These are phyloP conservation scores for Rhipidura dahli DNA, from an alignment of 2,113 vertebrate genomes.

Conservation along the genomic window DNA sequence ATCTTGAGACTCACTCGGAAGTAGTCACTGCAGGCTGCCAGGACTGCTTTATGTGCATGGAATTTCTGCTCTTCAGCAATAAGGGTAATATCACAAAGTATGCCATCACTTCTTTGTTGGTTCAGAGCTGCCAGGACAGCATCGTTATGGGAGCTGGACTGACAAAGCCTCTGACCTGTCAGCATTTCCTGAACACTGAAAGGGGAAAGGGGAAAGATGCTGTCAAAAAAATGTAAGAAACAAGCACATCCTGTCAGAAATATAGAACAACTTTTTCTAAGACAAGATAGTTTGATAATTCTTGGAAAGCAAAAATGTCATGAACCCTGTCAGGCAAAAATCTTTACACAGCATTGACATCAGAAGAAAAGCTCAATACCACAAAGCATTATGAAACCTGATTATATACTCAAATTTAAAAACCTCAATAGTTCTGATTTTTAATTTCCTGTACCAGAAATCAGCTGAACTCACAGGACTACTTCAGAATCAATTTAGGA, in stretches of 20 bases:
- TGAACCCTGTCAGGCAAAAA: background rate
- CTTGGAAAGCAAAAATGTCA: background rate
- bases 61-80: slow-evolving; percentile 96
- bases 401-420: background rate
- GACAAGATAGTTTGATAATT: background rate
- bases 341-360: background rate
- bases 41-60: slow-evolving; percentile 92
- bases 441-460: background rate
- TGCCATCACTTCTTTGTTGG: slow-evolving; percentile 92
- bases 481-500: background rate
- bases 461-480: background rate
- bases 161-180: slow-evolving; percentile 95
- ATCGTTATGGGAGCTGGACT: slow-evolving; percentile 93
- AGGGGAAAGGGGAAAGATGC: slow-evolving; percentile 9
- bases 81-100: slow-evolving; percentile 93
- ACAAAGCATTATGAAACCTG: background rate
- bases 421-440: background rate
- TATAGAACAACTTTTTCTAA: background rate
- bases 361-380: background rate
- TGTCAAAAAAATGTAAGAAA: background rate
- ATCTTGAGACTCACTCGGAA: slow-evolving; percentile 85
- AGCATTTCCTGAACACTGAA: slow-evolving; percentile 89
- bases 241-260: background rate
- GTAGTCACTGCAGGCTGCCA: slow-evolving; percentile 97
- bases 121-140: slow-evolving; percentile 91